Base-by-base conservation (phyloP, 2,113 vertebrate genomes). In the Heterotis niloticus region DNA sequence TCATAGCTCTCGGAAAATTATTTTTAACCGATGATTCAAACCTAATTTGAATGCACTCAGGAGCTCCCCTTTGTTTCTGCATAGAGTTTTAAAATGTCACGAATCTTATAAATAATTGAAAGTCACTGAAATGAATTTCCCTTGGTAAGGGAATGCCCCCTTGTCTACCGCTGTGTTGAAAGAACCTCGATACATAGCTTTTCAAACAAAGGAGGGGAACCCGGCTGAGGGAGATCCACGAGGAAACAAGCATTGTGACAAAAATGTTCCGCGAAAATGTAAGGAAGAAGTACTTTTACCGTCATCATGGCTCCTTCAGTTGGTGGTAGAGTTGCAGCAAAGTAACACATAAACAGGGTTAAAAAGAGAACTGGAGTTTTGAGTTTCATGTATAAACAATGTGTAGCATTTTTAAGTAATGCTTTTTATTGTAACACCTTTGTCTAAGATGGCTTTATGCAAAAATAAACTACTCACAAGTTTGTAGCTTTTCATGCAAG, bases 91-190 rank as follows among this genome's bases (percentile, higher is more conserved):
- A 29, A 69, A 69, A 26, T 66, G 18, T 51, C 29, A 54, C n/a
- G 44, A 57, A 28, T 52, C 12, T 57, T 59, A 23, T 74, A 23
- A 74, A 54, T 74, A 74, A 74, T 74, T 56, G 52, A 74, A 12
- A n/a, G 10, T 74, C n/a, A 74, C 54, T 57, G 52, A 26, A 56
- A 74, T 1, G 13, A 57, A 74, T 57, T 56, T 20, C 5, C 1
- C 13, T 24, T 74, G 52, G 4, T 69, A 5, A 69, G 17, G 67
- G 17, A 69, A 18, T 7, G 34, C 67, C 24, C 26, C 28, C 10
- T 44, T 16, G 67, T 34, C 28, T 69, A 5, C 24, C 7, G 17
- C 9, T 23, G 44, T 73, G 12, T 23, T 14, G 14, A 44, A 54
- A n/a, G n/a, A 17, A 18, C 54, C 54, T 56, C 11, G 70, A 51